Conservation (phyloP, 2,888 invertebrate species). For the Lissonota sp. region DNA sequence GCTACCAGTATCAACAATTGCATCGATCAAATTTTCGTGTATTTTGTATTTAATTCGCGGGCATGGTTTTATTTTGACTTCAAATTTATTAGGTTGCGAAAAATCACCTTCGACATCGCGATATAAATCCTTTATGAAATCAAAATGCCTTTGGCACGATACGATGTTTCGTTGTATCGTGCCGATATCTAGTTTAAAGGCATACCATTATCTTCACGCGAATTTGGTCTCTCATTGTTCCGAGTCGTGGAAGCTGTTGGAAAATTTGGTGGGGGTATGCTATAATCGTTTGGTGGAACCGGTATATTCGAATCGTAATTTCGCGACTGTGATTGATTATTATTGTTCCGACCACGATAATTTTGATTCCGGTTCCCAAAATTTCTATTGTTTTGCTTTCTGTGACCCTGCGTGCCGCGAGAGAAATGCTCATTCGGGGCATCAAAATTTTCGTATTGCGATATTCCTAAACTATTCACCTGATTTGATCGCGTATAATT, state of each 20-base stretch:
- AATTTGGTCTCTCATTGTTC: background rate
- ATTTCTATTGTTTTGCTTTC: background rate
- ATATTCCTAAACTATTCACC: background rate
- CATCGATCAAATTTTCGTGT: constrained; percentile 22
- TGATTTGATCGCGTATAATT: background rate
- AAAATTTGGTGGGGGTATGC: background rate
- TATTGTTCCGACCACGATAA: background rate
- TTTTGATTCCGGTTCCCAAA: background rate
- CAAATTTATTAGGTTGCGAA: background rate
- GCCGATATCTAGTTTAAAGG: background rate
- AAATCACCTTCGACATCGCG: background rate
- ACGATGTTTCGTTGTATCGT: constrained; percentile 3
- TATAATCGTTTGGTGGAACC: background rate
- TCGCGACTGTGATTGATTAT: background rate
- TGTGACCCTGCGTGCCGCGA: background rate
- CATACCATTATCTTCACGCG: background rate
- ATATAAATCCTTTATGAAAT: constrained; percentile 36
- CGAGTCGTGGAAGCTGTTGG: background rate
- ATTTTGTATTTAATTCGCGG: background rate
- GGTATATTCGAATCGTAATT: background rate
- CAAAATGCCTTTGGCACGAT: constrained; percentile 31
- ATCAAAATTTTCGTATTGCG: background rate
- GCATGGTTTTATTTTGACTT: background rate
- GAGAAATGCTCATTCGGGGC: background rate
- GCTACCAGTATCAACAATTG: constrained; percentile 26